Percentiles rank a stretch among this genome's conserved stretches.
These are phyloP conservation scores for Microplitis mediator DNA, from an alignment of 1,140 invertebrate genomes.

Conservation along the genomic window DNA sequence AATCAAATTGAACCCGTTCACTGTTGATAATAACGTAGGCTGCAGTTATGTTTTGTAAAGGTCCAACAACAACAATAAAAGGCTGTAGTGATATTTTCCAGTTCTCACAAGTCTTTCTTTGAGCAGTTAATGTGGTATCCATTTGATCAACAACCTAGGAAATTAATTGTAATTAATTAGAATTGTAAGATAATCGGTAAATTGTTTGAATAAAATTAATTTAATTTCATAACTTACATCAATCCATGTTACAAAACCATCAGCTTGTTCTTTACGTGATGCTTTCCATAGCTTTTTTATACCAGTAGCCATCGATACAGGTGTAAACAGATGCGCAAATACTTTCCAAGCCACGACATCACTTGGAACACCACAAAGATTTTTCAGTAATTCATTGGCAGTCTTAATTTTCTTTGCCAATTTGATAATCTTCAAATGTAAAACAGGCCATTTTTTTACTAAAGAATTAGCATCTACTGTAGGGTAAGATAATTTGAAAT, in stretches of 20 bases:
- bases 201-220: not conserved
- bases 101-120: not conserved
- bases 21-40: not conserved
- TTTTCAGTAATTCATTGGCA: not conserved
- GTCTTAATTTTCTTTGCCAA: not conserved
- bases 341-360: not conserved
- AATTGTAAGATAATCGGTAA: not conserved
- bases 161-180: not conserved
- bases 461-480: too few species aligned
- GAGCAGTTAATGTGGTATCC: not conserved
- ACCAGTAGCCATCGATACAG: not conserved
- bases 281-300: not conserved
- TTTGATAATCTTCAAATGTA: not conserved
- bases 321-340: not conserved
- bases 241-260: conserved; percentile 9
- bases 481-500: too few species aligned
- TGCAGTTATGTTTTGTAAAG: not conserved
- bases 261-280: conserved; percentile 3
- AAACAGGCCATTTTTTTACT: not conserved
- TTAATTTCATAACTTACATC: not conserved
- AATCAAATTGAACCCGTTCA: not conserved
- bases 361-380: not conserved
- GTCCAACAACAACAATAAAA: not conserved
- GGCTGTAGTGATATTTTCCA: not conserved
- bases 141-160: not conserved